These are phyloP conservation scores for Eulimnadia texana DNA, from an alignment of 1,140 invertebrate genomes.

Conservation along the genomic window DNA sequence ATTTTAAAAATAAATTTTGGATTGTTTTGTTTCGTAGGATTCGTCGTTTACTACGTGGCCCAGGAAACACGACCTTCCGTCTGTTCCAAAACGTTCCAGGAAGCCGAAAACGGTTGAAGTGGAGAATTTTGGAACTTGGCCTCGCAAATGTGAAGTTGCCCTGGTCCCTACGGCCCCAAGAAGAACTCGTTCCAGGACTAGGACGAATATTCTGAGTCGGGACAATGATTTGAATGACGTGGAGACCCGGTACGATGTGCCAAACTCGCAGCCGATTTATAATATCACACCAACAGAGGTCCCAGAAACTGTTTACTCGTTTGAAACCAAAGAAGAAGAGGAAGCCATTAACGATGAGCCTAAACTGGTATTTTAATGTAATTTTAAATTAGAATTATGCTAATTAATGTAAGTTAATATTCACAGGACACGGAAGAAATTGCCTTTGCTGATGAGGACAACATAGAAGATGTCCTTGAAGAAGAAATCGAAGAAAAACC, in stretches of 20 bases:
- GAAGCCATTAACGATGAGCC: no score
- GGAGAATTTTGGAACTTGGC: slow-evolving; percentile 12
- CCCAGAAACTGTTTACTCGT: neutral
- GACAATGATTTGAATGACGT: neutral
- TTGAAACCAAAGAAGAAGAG: no score
- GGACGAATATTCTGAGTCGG: neutral
- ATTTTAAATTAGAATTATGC: no score
- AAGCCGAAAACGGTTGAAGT: neutral
- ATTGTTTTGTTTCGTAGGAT: neutral
- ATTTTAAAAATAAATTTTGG: neutral
- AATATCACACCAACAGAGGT: neutral
- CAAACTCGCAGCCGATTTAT: neutral
- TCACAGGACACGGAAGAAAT: neutral
- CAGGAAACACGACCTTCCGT: neutral
- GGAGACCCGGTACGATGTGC: neutral
- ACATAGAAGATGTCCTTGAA: neutral
- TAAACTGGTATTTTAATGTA: no score
- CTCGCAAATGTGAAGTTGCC: neutral
- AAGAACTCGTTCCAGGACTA: slow-evolving; percentile 3
- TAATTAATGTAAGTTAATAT: neutral
- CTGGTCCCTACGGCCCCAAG: slow-evolving; percentile 3
- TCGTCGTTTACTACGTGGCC: slow-evolving; percentile 3
- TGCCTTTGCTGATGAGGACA: neutral
- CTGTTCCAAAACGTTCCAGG: neutral
- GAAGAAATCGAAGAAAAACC: neutral